Percentiles rank a stretch among this genome's conserved stretches.
These are phyloP conservation scores for Xestia ashworthii DNA, from an alignment of 2,888 invertebrate genomes.

Conservation along the genomic window DNA sequence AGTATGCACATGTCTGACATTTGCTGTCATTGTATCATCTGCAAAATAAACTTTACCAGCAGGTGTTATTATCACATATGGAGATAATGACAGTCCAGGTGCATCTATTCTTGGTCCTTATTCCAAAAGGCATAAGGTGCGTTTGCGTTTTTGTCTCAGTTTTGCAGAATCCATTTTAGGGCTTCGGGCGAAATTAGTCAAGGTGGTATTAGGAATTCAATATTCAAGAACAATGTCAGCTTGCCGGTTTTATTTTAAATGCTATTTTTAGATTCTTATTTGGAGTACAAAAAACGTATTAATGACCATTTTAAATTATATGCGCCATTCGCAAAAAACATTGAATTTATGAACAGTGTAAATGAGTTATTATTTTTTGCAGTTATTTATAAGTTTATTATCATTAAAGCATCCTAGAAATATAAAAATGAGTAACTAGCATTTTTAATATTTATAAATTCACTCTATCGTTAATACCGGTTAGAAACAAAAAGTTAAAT, in stretches of 20 bases:
- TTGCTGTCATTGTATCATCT: conserved; percentile 39
- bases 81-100: conserved; percentile 55
- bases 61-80: conserved; percentile 49
- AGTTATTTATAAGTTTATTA: neutral
- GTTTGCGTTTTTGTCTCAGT: conserved; percentile 24
- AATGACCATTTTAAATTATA: conserved; percentile 26
- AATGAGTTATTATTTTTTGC: conserved; percentile 35
- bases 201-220: conserved; percentile 6
- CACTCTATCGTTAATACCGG: conserved; percentile 52
- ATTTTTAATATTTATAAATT: conserved; percentile 57
- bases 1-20: conserved; percentile 36
- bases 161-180: conserved; percentile 40
- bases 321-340: neutral
- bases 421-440: conserved; percentile 7
- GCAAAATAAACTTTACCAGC: conserved; percentile 49
- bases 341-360: conserved; percentile 20
- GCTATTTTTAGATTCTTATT: neutral
- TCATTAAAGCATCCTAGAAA: conserved; percentile 7
- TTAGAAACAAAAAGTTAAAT: conserved; percentile 36
- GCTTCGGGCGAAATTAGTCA: conserved; percentile 10
- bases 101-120: conserved; percentile 48
- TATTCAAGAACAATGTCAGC: neutral
- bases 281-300: neutral
- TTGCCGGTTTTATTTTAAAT: neutral
- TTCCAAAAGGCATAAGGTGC: conserved; percentile 31